These are phyloP conservation scores for Hesperia comma DNA, from an alignment of 2,888 invertebrate species.

Conservation along the genomic window DNA sequence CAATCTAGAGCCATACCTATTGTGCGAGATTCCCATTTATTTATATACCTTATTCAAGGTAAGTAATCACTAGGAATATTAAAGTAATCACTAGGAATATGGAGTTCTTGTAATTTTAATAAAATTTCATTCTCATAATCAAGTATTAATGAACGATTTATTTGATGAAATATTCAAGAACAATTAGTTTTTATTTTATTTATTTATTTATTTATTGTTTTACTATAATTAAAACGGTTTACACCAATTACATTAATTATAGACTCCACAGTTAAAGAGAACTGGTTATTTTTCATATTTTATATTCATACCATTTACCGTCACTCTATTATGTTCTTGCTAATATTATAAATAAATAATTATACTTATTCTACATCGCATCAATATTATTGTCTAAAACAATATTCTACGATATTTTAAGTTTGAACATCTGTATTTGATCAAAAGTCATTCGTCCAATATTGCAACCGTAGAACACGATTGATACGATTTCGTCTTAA, in stretches of 20 bases:
- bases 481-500: no score
- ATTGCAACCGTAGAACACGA: no score
- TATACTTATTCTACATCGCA: neutral
- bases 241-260: no score
- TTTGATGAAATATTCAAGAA: conserved; percentile 4
- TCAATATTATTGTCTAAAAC: conserved; percentile 26
- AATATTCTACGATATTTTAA: conserved; percentile 34
- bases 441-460: neutral
- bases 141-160: conserved; percentile 23
- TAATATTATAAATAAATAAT: no score
- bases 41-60: neutral
- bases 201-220: no score
- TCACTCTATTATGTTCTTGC: neutral
- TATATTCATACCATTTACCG: neutral
- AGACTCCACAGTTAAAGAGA: no score
- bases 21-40: neutral
- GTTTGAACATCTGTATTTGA: conserved; percentile 4
- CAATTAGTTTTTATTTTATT: no score
- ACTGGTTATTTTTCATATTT: neutral
- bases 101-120: neutral
- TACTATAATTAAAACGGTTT: no score
- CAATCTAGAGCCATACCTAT: conserved; percentile 1
- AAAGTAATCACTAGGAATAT: neutral
- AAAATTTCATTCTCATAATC: neutral
- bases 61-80: neutral